These are phyloP conservation scores for Patiria miniata DNA, from an alignment of 35 echinoderm and acorn worm species.

Conservation along the genomic window DNA sequence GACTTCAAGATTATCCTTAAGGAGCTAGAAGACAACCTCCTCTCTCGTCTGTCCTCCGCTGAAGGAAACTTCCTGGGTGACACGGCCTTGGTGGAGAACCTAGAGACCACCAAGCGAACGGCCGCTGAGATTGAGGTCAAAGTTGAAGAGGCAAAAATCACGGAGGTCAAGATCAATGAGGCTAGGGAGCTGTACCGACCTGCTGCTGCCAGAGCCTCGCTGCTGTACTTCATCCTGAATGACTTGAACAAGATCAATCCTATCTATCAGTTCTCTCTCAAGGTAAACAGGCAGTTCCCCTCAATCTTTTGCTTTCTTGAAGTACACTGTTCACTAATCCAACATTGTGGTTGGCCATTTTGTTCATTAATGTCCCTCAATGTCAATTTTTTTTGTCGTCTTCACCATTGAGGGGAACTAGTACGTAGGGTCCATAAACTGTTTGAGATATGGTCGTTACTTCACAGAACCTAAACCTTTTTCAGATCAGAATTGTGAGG, in stretches of 20 bases:
- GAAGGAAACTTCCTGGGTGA: conserved; percentile 99
- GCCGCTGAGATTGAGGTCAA: conserved; percentile 98
- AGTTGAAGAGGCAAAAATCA: conserved; percentile 94
- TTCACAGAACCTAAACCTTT: too few species aligned
- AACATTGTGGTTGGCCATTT: not conserved
- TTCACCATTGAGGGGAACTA: too few species aligned
- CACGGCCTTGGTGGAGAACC: conserved; percentile 94
- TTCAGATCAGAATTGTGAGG: too few species aligned
- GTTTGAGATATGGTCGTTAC: too few species aligned
- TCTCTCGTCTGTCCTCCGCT: conserved; percentile 92
- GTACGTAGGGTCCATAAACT: too few species aligned
- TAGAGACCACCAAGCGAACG: conserved; percentile 97
- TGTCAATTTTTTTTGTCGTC: too few species aligned
- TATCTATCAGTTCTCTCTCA: conserved; percentile 98
- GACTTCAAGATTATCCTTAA: conserved; percentile 99
- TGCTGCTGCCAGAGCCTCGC: conserved; percentile 89
- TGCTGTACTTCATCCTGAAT: conserved; percentile 98
- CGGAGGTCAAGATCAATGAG: conserved; percentile 97
- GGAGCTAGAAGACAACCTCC: conserved; percentile 95
- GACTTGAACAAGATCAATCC: conserved; percentile 98
- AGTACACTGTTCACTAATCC: too few species aligned
- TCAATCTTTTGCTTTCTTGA: not conserved
- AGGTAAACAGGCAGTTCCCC: conserved; percentile 59
- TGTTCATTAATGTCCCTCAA: too few species aligned
- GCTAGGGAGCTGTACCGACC: conserved; percentile 92